Evolutionary conservation across 2,888 invertebrate genomes (phyloP), one percentile per base, ranked within the genome.

Genomic region (Candidula unifasciata): DNA sequence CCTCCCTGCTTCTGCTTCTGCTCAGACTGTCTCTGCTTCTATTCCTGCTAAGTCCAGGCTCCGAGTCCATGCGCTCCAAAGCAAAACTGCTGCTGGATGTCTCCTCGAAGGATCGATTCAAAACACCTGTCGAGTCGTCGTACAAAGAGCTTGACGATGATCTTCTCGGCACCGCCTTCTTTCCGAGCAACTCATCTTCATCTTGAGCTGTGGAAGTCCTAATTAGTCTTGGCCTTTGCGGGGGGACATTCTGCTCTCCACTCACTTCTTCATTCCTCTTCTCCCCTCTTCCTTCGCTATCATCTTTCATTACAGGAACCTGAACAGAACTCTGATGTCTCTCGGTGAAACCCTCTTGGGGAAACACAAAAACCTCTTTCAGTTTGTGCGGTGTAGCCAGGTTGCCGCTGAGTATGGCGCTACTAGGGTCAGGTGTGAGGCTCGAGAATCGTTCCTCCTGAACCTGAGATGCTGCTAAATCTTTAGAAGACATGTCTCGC

Each of bases 41-140:
- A 24, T 57, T 57, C 52, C 77, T 77, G 2, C 16, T 30, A 1
- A 35, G 33, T 13, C 37, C 73, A 13, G 82, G 82, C 33, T 82
- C 82, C 1, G 77, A 76, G n/a, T 82, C 77, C 30, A 74, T 74
- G 3, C 76, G 21, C 27, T 82, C 82, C 54, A 82, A 57, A 27
- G 77, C 76, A 52, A 82, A 77, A 27, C 82, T 77, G 10, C 35
- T 30, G 27, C 73, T 60, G 10, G 54, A 54, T 1, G 74, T 57
- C 21, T 82, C 73, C 2, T 80, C 84, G n/a, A 84, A 84, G 5
- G 84, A 84, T 3, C 73, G 60, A 27, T 84, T 84, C 52, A 84
- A 57, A 18, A 73, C 33, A 3, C 57, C 57, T 5, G 54, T 30
- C 18, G 74, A 30, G 18, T 54, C 54, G 5, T 74, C 54, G 21